Conservation (phyloP, 2,797 vertebrate genomes). For the Leptoclinus maculatus region DNA sequence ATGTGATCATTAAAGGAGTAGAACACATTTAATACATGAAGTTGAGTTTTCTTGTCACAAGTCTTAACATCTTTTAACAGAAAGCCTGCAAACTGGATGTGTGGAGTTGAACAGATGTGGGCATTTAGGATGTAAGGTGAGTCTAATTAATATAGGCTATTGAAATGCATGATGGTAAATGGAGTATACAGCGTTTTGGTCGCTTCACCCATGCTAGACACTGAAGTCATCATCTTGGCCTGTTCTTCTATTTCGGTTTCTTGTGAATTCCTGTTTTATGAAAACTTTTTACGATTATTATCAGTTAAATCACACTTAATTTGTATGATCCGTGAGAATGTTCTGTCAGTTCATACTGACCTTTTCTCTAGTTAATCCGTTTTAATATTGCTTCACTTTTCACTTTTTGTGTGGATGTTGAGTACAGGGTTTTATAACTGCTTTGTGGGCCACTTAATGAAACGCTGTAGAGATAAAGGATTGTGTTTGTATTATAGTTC, state of each 20-base stretch:
- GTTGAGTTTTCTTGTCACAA: too few relatives aligned
- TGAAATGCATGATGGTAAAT: constrained; percentile 18
- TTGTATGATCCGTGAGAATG: neutral
- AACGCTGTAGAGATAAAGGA: constrained; percentile 29
- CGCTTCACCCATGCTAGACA: too few relatives aligned
- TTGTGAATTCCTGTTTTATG: neutral
- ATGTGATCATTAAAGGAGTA: too few relatives aligned
- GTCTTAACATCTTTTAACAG: constrained; percentile 1
- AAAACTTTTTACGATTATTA: constrained; percentile 17
- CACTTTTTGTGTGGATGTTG: constrained; percentile 38
- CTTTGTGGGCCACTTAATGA: constrained; percentile 39
- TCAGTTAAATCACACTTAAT: neutral
- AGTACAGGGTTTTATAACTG: constrained; percentile 28
- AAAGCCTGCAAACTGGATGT: constrained; percentile 10
- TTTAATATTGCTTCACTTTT: constrained; percentile 23
- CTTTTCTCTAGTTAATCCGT: constrained; percentile 9
- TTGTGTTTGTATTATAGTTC: constrained; percentile 36
- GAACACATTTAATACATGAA: too few relatives aligned
- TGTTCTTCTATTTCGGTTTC: constrained; percentile 1
- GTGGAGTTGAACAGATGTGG: neutral
- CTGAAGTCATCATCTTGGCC: neutral
- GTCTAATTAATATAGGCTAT: neutral
- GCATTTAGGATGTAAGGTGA: neutral
- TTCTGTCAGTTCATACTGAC: too few relatives aligned
- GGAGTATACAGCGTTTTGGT: neutral